Base-by-base conservation (phyloP, 2,797 vertebrate genomes). In the Falco columbarius region DNA sequence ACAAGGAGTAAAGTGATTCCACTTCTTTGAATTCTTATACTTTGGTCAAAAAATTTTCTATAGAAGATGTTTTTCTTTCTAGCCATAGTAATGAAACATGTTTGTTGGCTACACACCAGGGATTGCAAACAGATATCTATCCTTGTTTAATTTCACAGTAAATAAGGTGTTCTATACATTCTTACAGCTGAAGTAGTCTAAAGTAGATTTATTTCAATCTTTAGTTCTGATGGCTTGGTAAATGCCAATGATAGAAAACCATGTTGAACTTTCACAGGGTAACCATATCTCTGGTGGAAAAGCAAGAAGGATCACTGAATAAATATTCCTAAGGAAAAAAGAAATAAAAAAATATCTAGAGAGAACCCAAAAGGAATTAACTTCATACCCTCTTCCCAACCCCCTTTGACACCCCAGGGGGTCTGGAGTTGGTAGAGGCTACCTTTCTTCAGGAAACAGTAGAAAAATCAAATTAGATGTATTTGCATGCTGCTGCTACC, bases 81-180 rank as follows among this genome's bases (percentile, higher is more conserved):
- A 93, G 68, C 26, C 49, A 70, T 23, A 68, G 40, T 79, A 92
- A 92, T 95, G 72, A 96, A 97, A 94, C 71, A 84, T 29, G 0
- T 80, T 68, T 83, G 38, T 61, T 97, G 90, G 70, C 75, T 93
- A 89, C 58, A 79, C 0, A 21, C 79, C 71, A 91, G 32, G 17
- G 81, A 92, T 24, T 90, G 58, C 94, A 93, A 95, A 93, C 66
- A 94, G 77, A 47, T 90, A 90, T 83, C 84, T 93, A 27, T 88
- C 79, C 65, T 83, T 68, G 47, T 92, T 93, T 95, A 96, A 95
- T 96, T 94, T 95, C 83, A 89, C 42, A 70, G 79, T 77, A 96
- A 95, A 92, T 95, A 91, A 92, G 27, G 49, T 68, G 58, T 86
- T 94, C 67, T 85, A 51, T 82, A 80, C 52, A 70, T 91, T 92